Base-by-base conservation (phyloP, 1,140 invertebrate genomes). In the Littorina saxatilis region DNA sequence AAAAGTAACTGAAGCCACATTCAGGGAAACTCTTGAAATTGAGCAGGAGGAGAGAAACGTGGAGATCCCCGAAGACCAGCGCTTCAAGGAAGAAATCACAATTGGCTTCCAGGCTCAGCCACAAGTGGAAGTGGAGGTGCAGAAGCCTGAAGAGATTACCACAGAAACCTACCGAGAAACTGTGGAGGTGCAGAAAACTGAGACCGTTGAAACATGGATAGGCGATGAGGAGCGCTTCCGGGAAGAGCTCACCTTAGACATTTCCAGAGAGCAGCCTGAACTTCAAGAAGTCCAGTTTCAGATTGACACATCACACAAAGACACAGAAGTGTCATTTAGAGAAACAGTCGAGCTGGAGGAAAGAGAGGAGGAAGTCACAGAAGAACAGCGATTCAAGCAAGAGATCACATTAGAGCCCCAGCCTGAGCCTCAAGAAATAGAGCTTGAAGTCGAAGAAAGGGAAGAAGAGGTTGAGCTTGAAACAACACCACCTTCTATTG, bases 31-130 rank as follows among this genome's bases (percentile, higher is more conserved):
- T 39, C 32, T 84, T 43, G 78, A 83, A 35, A 39, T 85, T 1
- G 23, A 52, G 39, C 78, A 86, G 63, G 70, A 66, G n/a, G 81
- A 79, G 29, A 58, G 58, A 79, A 76, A 63, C 9, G 63, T 52
- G n/a, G 63, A 86, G 63, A 83, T 82, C 35, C 73, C 86, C 55
- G 76, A 78, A 52, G 81, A 82, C 37, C 81, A 85, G 50, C 80
- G 63, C 32, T 58, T 78, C 37, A 83, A 84, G 43, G 83, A 86
- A 50, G 77, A 83, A 55, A 79, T 82, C n/a, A 75, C 77, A 27
- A 27, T 84, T 43, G 78, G 58, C 7, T 47, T 63, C 13, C 32
- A 82, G 55, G 35, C 55, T 43, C 52, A 79, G 55, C 40, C 74
- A 37, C 43, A 58, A 0, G 61, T 73, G n/a, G 85, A 86, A 50